Base-by-base conservation (phyloP, 2,888 invertebrate genomes). In the Emmelina monodactyla region DNA sequence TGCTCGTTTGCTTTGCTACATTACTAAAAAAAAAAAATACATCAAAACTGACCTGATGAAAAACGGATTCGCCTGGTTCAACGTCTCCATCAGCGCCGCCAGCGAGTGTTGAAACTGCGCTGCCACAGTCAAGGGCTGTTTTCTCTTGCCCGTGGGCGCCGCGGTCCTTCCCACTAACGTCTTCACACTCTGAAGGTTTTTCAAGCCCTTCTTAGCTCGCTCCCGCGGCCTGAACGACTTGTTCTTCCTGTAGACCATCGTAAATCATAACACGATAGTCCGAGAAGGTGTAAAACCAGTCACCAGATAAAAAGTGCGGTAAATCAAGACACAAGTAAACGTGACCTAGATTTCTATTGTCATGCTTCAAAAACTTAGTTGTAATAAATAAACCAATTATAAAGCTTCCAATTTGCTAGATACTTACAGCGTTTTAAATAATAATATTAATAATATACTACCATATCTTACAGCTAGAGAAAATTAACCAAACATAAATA, bases 61-160 rank as follows among this genome's bases (percentile, higher is more conserved):
- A 56, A 83, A 83, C 1, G 83, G 83, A 50, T 83, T 83, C 2
- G 83, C 83, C 49, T 94, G 92, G 64, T 94, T 94, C 32, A 97
- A 73, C 0, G 96, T 95, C 53, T 92, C 92, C 95, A 97, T 96
- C 29, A 97, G 81, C 19, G 92, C 89, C 43, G 92, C 91, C 35
- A 97, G 79, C 32, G 95, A 95, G 68, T 92, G 92, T 68, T 95
- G 92, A 70, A 97, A 97, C 76, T 97, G 97, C 10, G 94, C 94
- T 2, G 94, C 92, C 1, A 97, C 97, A 0, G 96, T 96, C 57
- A 94, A 86, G 9, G 94, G 92, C 55, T 94, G 92, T 66, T 93
- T 93, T 39, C 92, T 79, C 22, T 89, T 89, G 32, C 83, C 82
- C 9, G 83, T 82, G 1, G 83, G 78, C 41, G 84, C 83, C 37